Percentiles rank a stretch among this genome's conserved stretches.
phyloP scores from a whole-genome alignment of 2,113 vertebrate species.

The Prunella himalayana region DNA sequence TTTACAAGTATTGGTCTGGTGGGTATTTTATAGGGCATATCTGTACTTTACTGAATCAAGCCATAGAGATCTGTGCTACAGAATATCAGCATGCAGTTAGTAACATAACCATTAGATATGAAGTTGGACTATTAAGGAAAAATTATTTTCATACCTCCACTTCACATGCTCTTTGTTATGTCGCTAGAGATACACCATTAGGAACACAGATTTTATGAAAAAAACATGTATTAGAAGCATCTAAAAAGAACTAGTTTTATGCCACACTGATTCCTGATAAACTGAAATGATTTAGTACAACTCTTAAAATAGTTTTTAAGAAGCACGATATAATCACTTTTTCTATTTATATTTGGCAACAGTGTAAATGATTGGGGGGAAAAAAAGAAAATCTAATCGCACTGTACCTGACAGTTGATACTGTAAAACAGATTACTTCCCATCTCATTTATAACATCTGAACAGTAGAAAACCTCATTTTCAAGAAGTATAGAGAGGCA shows the following conservation, averaged over 20 bases:
- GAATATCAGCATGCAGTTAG: not conserved
- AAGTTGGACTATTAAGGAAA: not conserved
- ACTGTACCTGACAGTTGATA: not conserved
- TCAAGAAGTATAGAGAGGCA: not conserved
- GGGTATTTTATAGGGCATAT: not conserved
- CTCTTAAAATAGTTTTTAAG: not conserved
- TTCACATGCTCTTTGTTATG: not conserved
- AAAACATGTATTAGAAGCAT: not conserved
- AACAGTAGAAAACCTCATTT: not conserved
- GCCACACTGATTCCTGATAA: not conserved
- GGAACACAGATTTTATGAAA: not conserved
- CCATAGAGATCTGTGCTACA: not conserved
- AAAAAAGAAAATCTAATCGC: not conserved
- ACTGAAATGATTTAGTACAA: not conserved
- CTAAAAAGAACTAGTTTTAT: not conserved
- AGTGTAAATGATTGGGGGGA: not conserved
- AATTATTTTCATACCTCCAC: not conserved
- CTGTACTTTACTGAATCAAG: not conserved
- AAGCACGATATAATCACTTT: not conserved
- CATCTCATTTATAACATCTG: not conserved
- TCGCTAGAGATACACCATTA: not conserved
- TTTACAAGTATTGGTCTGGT: not conserved
- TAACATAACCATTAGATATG: not conserved
- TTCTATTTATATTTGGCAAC: not conserved
- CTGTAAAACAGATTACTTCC: not conserved